These are phyloP conservation scores for Atrichornis clamosus DNA, from an alignment of 2,113 vertebrate genomes.

Conservation along the genomic window DNA sequence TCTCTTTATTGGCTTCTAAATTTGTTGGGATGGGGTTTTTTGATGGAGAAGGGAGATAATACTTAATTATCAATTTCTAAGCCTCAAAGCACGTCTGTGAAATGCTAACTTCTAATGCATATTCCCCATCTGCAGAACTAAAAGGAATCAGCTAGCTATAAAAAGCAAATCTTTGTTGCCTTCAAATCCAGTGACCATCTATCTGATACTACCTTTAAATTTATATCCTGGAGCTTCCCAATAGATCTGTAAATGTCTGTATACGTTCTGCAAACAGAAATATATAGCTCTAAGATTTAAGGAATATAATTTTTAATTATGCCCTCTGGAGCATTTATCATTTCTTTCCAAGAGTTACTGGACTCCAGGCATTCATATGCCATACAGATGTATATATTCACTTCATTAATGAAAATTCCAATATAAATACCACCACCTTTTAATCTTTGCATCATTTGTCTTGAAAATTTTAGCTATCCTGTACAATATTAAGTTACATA, in stretches of 20 bases:
- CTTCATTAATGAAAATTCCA: slow-evolving; percentile 25
- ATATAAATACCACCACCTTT: not conserved
- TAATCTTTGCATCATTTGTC: not conserved
- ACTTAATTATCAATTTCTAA: not conserved
- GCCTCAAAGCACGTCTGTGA: not conserved
- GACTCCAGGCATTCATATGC: not conserved
- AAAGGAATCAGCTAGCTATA: not conserved
- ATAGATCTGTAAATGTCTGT: slow-evolving; percentile 29
- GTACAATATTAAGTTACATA: not conserved
- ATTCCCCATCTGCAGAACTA: not conserved
- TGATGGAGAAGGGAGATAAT: not conserved
- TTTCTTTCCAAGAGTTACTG: slow-evolving; percentile 42
- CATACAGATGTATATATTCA: not conserved
- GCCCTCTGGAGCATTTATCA: slow-evolving; percentile 16
- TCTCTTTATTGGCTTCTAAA: not conserved
- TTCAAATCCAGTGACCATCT: not conserved
- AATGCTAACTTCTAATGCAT: not conserved
- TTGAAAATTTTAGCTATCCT: not conserved
- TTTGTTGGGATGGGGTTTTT: not conserved
- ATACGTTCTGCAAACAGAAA: slow-evolving; percentile 38
- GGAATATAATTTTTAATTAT: slow-evolving; percentile 46
- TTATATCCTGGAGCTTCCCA: not conserved
- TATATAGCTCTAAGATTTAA: slow-evolving; percentile 22
- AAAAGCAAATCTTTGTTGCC: not conserved
- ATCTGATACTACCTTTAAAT: not conserved